These are phyloP conservation scores for Bellardia bayeri DNA, from an alignment of 2,888 invertebrate genomes.

Conservation along the genomic window DNA sequence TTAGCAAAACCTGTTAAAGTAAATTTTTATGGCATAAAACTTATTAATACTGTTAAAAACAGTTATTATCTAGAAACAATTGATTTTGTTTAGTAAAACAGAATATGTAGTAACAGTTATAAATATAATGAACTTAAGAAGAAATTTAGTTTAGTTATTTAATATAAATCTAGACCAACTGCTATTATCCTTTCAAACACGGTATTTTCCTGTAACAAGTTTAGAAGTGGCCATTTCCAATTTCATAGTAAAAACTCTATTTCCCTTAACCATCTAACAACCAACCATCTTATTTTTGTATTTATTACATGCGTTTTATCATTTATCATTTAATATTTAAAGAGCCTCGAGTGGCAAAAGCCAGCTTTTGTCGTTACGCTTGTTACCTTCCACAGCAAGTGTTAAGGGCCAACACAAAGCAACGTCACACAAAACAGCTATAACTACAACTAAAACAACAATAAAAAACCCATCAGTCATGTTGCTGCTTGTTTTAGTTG, in stretches of 20 bases:
- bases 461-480: constrained; percentile 23
- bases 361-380: constrained; percentile 57
- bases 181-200: no score
- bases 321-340: constrained; percentile 62
- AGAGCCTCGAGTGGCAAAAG: constrained; percentile 60
- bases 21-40: no score
- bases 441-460: constrained; percentile 6
- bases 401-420: constrained; percentile 52
- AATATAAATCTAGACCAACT: no score
- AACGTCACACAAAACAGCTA: neutral
- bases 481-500: constrained; percentile 4
- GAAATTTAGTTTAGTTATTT: no score
- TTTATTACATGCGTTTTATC: constrained; percentile 54
- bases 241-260: neutral
- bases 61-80: no score
- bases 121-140: no score
- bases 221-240: neutral
- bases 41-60: no score
- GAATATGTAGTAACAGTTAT: no score
- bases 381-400: constrained; percentile 55
- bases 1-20: no score
- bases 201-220: neutral
- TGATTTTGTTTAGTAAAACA: no score
- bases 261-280: neutral
- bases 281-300: neutral